Base-by-base conservation (phyloP, 1,140 invertebrate genomes). In the Rhopalosiphum maidis region DNA sequence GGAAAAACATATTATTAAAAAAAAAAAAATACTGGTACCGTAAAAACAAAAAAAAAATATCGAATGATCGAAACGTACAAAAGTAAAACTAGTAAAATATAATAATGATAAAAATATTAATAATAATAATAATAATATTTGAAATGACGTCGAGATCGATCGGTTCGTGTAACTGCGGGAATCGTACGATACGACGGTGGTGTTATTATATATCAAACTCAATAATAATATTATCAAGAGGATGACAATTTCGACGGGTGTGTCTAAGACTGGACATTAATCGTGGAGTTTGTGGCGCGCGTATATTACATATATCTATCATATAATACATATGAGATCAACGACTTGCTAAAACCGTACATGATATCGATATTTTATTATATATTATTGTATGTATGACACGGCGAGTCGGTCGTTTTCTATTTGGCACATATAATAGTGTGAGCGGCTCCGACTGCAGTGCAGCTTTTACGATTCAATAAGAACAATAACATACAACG, bases 261-360 rank as follows among this genome's bases (percentile, higher is more conserved):
- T 77, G 60, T 77, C 60, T 77, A 77, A n/a, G 60, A 77, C 30
- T n/a, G 60, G 60, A 77, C 30, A 77, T 77, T 77, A n/a, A 77
- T 77, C 15, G 30, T 35, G 5, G 30, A 18, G 60, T 77, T 77
- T 15, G 60, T n/a, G 60, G 60, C n/a, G 30, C 60, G 4, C 30
- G 30, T n/a, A 18, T 77, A 35, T 68, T 9, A 68, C 25, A 68
- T 60, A 60, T 60, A 9, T 60, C 55, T 30, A 60, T n/a, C 30
- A 68, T 68, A 68, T n/a, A 77, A 18, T 77, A 77, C 30, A 77
- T n/a, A 77, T n/a, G 60, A 77, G 60, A 77, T 77, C 60, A n/a
- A 77, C 30, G 60, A 77, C 30, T 68, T 77, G 18, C 11, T 77
- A 77, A n/a, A n/a, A 77, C n/a, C 60, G 15, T 77, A 21, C 5